These are phyloP conservation scores for Fundulus diaphanus DNA, from an alignment of 2,797 vertebrate genomes.

Conservation along the genomic window DNA sequence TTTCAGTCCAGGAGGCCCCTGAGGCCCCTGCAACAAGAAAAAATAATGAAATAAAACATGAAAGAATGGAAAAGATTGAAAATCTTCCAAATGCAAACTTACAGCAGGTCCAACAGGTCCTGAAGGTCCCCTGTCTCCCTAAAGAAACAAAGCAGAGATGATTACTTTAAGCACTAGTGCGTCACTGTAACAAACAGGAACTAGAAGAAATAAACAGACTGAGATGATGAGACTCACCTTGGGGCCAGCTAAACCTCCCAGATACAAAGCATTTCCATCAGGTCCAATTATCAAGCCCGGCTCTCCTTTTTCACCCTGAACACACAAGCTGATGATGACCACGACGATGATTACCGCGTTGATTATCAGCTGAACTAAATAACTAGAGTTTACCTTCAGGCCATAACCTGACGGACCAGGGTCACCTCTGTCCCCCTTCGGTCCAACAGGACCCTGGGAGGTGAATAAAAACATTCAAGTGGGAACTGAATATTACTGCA, in stretches of 20 bases:
- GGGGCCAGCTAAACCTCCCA: conserved; percentile 59
- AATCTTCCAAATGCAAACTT: conserved; percentile 40
- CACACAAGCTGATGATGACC: conserved; percentile 6
- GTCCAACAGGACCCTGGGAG: conserved; percentile 87
- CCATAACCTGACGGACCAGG: conserved; percentile 84
- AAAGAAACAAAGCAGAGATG: background rate
- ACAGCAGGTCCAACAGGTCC: conserved; percentile 81
- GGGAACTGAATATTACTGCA: too few relatives aligned
- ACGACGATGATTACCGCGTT: background rate
- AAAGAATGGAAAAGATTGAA: background rate
- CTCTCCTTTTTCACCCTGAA: conserved; percentile 94
- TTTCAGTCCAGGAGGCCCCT: conserved; percentile 85
- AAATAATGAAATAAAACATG: conserved; percentile 1
- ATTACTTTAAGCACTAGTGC: conserved; percentile 4
- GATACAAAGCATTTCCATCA: conserved; percentile 78
- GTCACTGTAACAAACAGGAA: background rate
- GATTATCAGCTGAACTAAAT: conserved; percentile 2
- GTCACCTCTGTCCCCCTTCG: conserved; percentile 87
- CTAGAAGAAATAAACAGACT: background rate
- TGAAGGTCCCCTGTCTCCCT: conserved; percentile 78
- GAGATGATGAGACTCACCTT: conserved; percentile 64
- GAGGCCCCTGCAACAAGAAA: conserved; percentile 69
- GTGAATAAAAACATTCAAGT: conserved; percentile 3
- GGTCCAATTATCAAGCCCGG: conserved; percentile 83
- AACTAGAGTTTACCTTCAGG: conserved; percentile 82